Evolutionary conservation across 1,140 invertebrate genomes (phyloP).

Genomic region (Drosophila melanogaster): DNA sequence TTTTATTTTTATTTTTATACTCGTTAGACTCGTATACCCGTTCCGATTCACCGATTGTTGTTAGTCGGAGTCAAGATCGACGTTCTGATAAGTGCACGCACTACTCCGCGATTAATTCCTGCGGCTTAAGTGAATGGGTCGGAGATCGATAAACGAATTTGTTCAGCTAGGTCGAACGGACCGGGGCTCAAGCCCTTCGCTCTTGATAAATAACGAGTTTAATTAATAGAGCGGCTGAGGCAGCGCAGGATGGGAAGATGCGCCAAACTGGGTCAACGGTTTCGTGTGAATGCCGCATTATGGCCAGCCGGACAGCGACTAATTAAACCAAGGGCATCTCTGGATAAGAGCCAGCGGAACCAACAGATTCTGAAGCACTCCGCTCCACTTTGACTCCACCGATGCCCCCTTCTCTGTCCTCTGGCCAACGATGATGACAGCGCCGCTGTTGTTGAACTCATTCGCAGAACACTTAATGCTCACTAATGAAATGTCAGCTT

Average conservation of each 20-base stretch:
- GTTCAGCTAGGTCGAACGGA: constrained; percentile 10
- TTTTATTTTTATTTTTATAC: constrained; percentile 25
- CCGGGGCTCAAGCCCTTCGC: constrained; percentile 42
- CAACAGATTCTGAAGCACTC: constrained; percentile 12
- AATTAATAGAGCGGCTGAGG: constrained; percentile 51
- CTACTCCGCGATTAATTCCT: not conserved
- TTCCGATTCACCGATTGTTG: not conserved
- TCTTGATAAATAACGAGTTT: constrained; percentile 73
- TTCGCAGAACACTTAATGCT: constrained; percentile 80
- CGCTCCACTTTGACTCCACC: constrained; percentile 3
- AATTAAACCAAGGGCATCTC: constrained; percentile 50
- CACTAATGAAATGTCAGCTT: constrained; percentile 84
- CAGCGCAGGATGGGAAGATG: constrained; percentile 10
- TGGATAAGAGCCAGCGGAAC: constrained; percentile 17
- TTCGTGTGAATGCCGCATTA: constrained; percentile 56
- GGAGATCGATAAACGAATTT: constrained; percentile 47
- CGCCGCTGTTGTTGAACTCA: constrained; percentile 68
- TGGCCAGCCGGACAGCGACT: constrained; percentile 41
- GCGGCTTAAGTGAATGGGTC: constrained; percentile 1
- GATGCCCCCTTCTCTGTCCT: not conserved
- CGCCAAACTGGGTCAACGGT: constrained; percentile 47
- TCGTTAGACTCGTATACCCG: not conserved
- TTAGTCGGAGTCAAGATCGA: not conserved
- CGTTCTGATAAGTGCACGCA: constrained; percentile 15
- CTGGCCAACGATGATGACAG: constrained; percentile 25